Conservation (phyloP, 2,113 vertebrate genomes). For the Plotosus lineatus region DNA sequence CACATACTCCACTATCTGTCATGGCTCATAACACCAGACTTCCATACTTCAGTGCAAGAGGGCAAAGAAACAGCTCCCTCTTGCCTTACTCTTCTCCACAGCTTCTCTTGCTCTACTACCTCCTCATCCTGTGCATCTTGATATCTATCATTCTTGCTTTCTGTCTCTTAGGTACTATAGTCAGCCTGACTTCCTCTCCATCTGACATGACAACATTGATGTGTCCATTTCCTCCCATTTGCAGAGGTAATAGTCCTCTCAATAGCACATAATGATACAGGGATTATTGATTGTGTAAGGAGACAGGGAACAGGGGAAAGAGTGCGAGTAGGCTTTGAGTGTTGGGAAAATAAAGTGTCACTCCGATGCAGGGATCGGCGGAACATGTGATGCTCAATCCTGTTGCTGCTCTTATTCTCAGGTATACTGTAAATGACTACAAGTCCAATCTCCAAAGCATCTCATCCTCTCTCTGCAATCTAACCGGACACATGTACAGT, state of each 20-base stretch:
- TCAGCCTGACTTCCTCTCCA: constrained; percentile 29
- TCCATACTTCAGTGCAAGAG: constrained; percentile 55
- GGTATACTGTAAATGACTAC: constrained; percentile 50
- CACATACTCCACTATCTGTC: constrained; percentile 65
- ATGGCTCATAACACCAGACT: constrained; percentile 56
- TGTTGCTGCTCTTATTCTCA: constrained; percentile 46
- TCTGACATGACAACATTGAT: constrained; percentile 46
- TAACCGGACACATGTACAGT: constrained; percentile 32
- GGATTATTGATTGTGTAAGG: constrained; percentile 48
- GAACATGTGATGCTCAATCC: constrained; percentile 29
- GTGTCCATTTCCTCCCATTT: constrained; percentile 55
- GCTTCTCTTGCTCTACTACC: not conserved
- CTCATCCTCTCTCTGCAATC: constrained; percentile 24
- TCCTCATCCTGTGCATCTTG: constrained; percentile 18
- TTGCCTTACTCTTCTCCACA: not conserved
- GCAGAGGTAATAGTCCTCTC: constrained; percentile 51
- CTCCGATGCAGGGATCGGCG: constrained; percentile 43
- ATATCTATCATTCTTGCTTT: constrained; percentile 10
- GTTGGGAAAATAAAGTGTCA: constrained; percentile 41
- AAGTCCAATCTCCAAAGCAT: constrained; percentile 40
- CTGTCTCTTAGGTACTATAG: constrained; percentile 9
- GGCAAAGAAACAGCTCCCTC: constrained; percentile 47
- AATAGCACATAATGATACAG: constrained; percentile 44
- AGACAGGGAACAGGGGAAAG: not conserved
- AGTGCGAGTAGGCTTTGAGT: constrained; percentile 23